Percentiles rank a stretch among this genome's conserved stretches.
phyloP scores from a whole-genome alignment of 1,140 invertebrate genomes.

The Maconellicoccus hirsutus region DNA sequence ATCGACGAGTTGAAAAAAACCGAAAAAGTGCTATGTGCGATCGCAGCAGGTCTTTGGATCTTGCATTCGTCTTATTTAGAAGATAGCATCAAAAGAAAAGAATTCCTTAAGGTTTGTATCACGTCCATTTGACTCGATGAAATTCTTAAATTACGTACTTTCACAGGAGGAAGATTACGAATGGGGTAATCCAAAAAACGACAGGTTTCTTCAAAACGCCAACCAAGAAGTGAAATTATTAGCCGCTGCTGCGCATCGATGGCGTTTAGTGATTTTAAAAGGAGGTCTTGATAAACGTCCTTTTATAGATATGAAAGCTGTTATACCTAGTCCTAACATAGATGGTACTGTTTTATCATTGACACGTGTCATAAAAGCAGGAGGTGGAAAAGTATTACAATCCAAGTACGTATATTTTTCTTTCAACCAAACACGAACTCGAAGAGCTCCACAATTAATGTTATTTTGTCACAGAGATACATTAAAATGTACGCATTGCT shows the following conservation, averaged over 20 bases:
- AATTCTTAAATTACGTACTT: constrained; percentile 26
- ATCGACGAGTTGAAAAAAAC: constrained; percentile 59
- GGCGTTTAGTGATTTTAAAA: constrained; percentile 42
- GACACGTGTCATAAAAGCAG: constrained; percentile 24
- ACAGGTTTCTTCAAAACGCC: constrained; percentile 39
- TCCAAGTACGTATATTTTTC: constrained; percentile 31
- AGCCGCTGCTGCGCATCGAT: constrained; percentile 47
- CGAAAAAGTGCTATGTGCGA: constrained; percentile 70
- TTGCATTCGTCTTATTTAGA: constrained; percentile 64
- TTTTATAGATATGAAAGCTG: constrained; percentile 52
- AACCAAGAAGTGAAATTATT: constrained; percentile 36
- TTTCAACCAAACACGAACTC: not conserved
- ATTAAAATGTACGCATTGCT: not conserved
- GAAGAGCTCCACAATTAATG: too few relatives aligned
- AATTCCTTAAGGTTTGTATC: constrained; percentile 49
- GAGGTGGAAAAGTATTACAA: constrained; percentile 24
- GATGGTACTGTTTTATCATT: constrained; percentile 23
- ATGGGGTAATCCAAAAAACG: constrained; percentile 51
- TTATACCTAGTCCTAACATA: constrained; percentile 38
- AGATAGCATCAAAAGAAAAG: constrained; percentile 45
- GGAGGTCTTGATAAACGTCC: constrained; percentile 40
- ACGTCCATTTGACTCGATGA: too few relatives aligned
- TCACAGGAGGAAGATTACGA: constrained; percentile 61
- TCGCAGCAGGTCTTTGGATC: constrained; percentile 79
- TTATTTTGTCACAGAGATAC: constrained; percentile 12